Evolutionary conservation across 1,140 invertebrate species (phyloP).

Genomic region (Araneus ventricosus): DNA sequence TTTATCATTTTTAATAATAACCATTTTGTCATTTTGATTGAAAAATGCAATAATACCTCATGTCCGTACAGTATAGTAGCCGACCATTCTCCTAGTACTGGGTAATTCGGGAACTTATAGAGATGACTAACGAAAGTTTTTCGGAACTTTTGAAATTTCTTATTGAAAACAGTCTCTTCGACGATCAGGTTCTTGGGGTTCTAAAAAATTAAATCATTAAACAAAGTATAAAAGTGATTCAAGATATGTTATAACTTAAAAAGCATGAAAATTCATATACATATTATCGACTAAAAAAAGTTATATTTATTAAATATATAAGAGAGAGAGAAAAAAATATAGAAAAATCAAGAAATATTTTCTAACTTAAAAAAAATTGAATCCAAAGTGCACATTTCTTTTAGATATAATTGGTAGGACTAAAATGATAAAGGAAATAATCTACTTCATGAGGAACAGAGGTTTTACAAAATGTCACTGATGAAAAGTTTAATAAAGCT

Average conservation of each 20-base stretch:
- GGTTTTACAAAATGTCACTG: too few species aligned
- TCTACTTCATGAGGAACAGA: too few species aligned
- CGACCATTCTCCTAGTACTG: slow-evolving; percentile 76
- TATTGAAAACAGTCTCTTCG: slow-evolving; percentile 46
- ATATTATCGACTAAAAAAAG: too few species aligned
- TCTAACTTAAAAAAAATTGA: too few species aligned
- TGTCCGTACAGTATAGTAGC: slow-evolving; percentile 74
- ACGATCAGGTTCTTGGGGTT: slow-evolving; percentile 77
- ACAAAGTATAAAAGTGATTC: not conserved
- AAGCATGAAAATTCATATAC: not conserved
- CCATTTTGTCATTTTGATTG: not conserved
- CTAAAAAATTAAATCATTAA: slow-evolving; percentile 43
- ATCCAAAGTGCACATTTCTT: too few species aligned
- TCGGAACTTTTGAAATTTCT: not conserved
- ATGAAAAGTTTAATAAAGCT: too few species aligned
- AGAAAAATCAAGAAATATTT: too few species aligned
- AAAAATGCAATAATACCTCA: not conserved
- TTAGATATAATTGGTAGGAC: too few species aligned
- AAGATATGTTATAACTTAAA: not conserved
- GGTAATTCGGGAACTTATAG: slow-evolving; percentile 76
- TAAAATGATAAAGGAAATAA: too few species aligned
- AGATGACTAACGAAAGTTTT: slow-evolving; percentile 71
- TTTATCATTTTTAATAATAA: not conserved
- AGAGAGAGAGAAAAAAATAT: too few species aligned
- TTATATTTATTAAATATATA: too few species aligned